phyloP scores from a whole-genome alignment of 1,140 invertebrate genomes.

The Heliothis subflexa region DNA sequence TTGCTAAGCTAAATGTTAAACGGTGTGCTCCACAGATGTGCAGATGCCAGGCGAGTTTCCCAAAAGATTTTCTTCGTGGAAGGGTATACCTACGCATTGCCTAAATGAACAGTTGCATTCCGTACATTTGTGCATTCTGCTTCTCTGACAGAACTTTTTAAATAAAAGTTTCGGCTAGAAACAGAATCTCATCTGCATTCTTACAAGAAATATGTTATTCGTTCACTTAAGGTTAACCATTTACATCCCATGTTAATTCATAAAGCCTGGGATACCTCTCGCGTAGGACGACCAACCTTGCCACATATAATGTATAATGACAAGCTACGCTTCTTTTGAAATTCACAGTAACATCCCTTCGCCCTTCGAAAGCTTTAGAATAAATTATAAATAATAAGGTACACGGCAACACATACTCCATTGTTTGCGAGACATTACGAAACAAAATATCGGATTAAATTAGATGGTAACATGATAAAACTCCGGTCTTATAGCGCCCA shows the following conservation, averaged over 20 bases:
- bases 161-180: not conserved
- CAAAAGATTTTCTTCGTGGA: slow-evolving; percentile 25
- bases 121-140: not conserved
- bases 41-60: slow-evolving; percentile 35
- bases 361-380: slow-evolving; percentile 17
- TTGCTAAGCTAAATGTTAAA: slow-evolving; percentile 53
- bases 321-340: slow-evolving; percentile 44
- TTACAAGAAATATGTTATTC: not conserved
- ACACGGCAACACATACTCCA: slow-evolving; percentile 22
- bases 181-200: not conserved
- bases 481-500: slow-evolving; percentile 39
- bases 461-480: slow-evolving; percentile 47
- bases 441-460: slow-evolving; percentile 51
- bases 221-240: slow-evolving; percentile 24
- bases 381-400: slow-evolving; percentile 51
- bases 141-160: not conserved
- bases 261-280: slow-evolving; percentile 20
- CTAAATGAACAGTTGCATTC: slow-evolving; percentile 11
- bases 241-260: slow-evolving; percentile 33
- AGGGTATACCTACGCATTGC: slow-evolving; percentile 7
- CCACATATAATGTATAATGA: slow-evolving; percentile 57
- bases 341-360: slow-evolving; percentile 27
- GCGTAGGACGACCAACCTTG: slow-evolving; percentile 55
- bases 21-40: slow-evolving; percentile 36
- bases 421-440: slow-evolving; percentile 47